Evolutionary conservation across 1,140 invertebrate genomes (phyloP).

Genomic region (Triops longicaudatus): DNA sequence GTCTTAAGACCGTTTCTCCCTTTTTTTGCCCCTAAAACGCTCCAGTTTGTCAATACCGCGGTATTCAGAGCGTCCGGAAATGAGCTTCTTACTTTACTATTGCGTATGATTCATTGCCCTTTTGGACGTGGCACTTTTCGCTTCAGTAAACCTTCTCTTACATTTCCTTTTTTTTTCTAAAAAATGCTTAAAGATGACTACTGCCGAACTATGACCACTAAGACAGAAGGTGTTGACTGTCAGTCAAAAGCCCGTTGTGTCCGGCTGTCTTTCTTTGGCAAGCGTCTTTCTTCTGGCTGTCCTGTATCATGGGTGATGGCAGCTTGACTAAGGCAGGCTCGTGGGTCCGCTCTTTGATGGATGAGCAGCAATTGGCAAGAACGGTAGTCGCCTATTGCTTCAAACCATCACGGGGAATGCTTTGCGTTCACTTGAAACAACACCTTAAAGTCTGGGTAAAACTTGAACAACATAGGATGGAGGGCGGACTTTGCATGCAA

Average conservation of each 20-base stretch:
- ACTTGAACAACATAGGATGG: background rate
- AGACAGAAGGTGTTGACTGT: background rate
- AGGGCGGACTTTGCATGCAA: background rate
- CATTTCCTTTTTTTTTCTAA: background rate
- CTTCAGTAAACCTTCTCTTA: background rate
- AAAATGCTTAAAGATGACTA: background rate
- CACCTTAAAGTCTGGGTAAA: background rate
- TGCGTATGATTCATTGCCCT: background rate
- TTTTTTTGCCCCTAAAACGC: background rate
- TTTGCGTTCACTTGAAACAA: constrained; percentile 8
- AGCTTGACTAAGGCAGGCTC: background rate
- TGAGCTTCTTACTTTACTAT: background rate
- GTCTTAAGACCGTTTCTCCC: background rate
- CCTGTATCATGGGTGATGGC: background rate
- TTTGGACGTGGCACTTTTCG: too few relatives aligned
- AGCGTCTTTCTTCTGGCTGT: background rate
- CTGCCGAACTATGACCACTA: background rate
- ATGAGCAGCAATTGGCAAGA: constrained; percentile 6
- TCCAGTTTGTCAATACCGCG: background rate
- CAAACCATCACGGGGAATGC: background rate
- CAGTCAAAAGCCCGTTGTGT: background rate
- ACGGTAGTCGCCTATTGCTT: background rate
- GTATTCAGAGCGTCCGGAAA: background rate
- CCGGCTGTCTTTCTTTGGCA: background rate
- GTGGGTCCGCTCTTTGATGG: background rate